These are phyloP conservation scores for Aleadryas rufinucha DNA, from an alignment of 2,113 vertebrate genomes.

Conservation along the genomic window DNA sequence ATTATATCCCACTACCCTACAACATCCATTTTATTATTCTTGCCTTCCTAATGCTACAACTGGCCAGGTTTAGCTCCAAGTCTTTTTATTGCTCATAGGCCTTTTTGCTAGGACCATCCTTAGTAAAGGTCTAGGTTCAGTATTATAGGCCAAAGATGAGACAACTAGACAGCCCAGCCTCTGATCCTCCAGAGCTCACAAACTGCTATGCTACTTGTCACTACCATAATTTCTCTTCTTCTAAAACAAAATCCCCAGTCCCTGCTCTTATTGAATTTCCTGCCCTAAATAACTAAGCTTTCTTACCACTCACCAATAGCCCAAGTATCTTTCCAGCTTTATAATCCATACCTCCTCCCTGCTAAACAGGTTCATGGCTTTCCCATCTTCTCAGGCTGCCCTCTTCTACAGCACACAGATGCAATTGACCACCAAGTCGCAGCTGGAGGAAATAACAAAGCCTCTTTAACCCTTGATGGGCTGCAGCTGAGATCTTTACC, in stretches of 20 bases:
- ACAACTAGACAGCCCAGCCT: not conserved
- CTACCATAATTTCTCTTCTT: not conserved
- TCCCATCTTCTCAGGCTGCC: not conserved
- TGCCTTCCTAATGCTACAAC: not conserved
- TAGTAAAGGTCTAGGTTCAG: not conserved
- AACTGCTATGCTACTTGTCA: not conserved
- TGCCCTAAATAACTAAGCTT: not conserved
- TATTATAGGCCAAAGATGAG: not conserved
- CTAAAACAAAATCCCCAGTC: not conserved
- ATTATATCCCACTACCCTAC: not conserved
- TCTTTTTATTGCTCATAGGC: not conserved
- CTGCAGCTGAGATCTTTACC: not conserved
- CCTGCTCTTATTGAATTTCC: not conserved
- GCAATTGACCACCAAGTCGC: rapidly evolving
- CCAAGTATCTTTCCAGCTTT: not conserved
- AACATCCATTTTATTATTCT: not conserved
- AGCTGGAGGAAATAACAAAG: not conserved
- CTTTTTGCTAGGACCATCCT: not conserved
- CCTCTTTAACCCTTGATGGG: not conserved
- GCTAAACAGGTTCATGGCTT: not conserved
- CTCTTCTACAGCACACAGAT: not conserved
- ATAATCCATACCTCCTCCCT: not conserved
- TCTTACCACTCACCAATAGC: not conserved
- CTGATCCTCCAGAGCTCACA: not conserved
- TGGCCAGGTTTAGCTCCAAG: not conserved